A percentile compares a stretch with the other conserved stretches of the same genome.
These are phyloP conservation scores for Microcebus murinus DNA, from an alignment of 2,113 vertebrate genomes.

Conservation along the genomic window DNA sequence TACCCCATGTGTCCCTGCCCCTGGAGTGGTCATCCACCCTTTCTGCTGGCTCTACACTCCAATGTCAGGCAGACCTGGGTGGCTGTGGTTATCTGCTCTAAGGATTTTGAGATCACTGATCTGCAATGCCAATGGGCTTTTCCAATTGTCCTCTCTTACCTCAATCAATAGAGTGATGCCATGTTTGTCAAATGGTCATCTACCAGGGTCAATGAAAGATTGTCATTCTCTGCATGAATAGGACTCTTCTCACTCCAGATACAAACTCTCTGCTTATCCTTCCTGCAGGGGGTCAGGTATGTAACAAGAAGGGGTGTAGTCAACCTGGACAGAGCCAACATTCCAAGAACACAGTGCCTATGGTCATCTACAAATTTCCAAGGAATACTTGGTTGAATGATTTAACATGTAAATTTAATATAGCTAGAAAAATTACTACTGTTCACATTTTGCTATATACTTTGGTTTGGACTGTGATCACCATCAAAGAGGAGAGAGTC, in stretches of 20 bases:
- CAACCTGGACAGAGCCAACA: neutral
- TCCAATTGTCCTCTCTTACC: neutral
- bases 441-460: neutral
- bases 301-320: neutral
- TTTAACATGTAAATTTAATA: neutral
- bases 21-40: accelerated
- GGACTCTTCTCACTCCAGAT: neutral
- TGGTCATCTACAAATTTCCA: neutral
- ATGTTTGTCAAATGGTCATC: neutral
- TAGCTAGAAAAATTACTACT: neutral
- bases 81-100: neutral
- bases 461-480: neutral
- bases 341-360: neutral
- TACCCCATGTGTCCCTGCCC: neutral
- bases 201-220: neutral
- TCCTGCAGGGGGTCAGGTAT: neutral
- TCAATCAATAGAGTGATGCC: neutral
- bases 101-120: neutral
- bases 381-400: neutral
- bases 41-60: neutral
- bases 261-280: too few relatives aligned
- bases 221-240: too few relatives aligned
- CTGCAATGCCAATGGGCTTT: neutral
- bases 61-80: too few relatives aligned
- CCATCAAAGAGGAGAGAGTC: neutral